phyloP scores from a whole-genome alignment of 2,888 invertebrate genomes.

The Rosalia funebris region DNA sequence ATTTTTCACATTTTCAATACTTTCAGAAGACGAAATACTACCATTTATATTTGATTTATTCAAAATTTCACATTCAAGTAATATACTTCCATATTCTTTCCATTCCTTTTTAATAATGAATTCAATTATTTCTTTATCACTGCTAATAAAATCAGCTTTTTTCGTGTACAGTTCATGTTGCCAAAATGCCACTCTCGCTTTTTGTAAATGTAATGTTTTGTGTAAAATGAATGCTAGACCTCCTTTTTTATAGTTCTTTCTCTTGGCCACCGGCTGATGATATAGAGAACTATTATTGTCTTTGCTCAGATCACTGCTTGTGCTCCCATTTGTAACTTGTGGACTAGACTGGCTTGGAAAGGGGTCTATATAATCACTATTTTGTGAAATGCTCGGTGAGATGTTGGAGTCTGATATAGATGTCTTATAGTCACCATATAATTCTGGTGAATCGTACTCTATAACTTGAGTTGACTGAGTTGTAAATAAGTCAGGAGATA shows the following conservation, averaged over 20 bases:
- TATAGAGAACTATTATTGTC: constrained; percentile 35
- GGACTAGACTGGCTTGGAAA: constrained; percentile 43
- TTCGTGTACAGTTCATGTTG: constrained; percentile 68
- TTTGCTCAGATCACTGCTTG: constrained; percentile 14
- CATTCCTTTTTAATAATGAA: constrained; percentile 45
- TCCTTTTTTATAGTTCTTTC: constrained; percentile 64
- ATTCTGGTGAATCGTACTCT: constrained; percentile 18
- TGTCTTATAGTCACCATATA: neutral
- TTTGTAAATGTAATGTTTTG: constrained; percentile 65
- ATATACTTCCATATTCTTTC: constrained; percentile 50
- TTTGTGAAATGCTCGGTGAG: constrained; percentile 28
- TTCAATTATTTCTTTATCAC: constrained; percentile 48
- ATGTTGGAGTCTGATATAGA: neutral
- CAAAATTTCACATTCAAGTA: constrained; percentile 45
- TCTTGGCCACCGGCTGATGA: constrained; percentile 46
- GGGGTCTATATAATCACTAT: constrained; percentile 36
- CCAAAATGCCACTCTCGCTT: constrained; percentile 66
- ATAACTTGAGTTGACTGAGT: constrained; percentile 31
- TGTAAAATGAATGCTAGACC: constrained; percentile 65
- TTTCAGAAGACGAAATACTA: constrained; percentile 7
- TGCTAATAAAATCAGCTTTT: constrained; percentile 58
- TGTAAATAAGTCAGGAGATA: constrained; percentile 35
- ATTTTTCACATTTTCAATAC: constrained; percentile 10
- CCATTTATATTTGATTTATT: constrained; percentile 2
- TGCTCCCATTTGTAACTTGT: constrained; percentile 31